Percentiles rank a stretch among this genome's conserved stretches.
Evolutionary conservation across 2,888 invertebrate species (phyloP).

Genomic region (Euzophera pinguis): DNA sequence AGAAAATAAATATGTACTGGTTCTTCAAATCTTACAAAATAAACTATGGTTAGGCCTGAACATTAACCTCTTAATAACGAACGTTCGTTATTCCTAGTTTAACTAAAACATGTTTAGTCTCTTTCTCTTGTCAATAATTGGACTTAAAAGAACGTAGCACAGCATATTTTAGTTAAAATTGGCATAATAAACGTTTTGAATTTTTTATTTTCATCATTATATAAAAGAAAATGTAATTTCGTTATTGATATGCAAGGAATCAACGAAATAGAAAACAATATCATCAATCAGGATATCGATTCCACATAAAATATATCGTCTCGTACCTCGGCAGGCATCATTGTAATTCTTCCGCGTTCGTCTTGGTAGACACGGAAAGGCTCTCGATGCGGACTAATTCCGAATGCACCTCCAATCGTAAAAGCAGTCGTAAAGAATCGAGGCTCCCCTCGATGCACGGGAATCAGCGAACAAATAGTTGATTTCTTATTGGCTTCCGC

Average conservation of each 20-base stretch:
- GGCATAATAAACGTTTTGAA: too few species aligned
- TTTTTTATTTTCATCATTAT: not conserved
- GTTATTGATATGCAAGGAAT: not conserved
- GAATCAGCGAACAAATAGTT: conserved; percentile 76
- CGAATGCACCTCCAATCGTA: conserved; percentile 79
- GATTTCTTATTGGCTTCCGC: conserved; percentile 78
- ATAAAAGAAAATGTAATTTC: not conserved
- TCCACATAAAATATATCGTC: conserved; percentile 37
- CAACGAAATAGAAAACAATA: not conserved
- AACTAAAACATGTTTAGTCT: too few species aligned
- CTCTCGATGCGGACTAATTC: conserved; percentile 73
- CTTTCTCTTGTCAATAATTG: too few species aligned
- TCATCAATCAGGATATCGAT: conserved; percentile 20
- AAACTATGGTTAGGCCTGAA: too few species aligned
- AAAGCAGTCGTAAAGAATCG: conserved; percentile 78
- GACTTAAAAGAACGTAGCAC: too few species aligned
- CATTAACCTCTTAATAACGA: too few species aligned
- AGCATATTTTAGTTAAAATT: too few species aligned
- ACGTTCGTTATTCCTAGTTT: too few species aligned
- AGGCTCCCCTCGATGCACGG: conserved; percentile 72
- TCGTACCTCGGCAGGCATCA: conserved; percentile 44
- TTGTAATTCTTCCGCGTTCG: conserved; percentile 75
- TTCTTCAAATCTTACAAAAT: too few species aligned
- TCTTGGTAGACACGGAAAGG: conserved; percentile 73
- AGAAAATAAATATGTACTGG: too few species aligned